These are phyloP conservation scores for Tanaodytes sp. DNA, from an alignment of 2,888 invertebrate species.

Conservation along the genomic window DNA sequence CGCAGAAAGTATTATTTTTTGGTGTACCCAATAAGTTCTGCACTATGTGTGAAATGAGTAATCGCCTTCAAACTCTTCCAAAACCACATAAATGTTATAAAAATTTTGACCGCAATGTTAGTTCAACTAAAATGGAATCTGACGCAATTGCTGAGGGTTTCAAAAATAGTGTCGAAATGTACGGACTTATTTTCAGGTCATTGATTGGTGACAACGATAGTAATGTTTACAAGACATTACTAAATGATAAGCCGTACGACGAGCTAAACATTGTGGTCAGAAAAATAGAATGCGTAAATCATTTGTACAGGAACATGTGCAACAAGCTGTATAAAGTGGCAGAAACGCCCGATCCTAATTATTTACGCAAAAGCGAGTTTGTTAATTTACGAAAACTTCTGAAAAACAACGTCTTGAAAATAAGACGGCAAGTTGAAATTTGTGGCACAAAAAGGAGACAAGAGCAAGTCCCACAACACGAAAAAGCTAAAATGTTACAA, in stretches of 20 bases:
- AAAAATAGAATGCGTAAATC: not conserved
- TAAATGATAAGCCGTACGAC: not conserved
- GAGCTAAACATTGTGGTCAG: not conserved
- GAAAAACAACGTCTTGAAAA: no score
- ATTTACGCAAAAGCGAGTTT: no score
- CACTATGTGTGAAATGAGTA: conserved; percentile 3
- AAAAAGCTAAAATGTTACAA: no score
- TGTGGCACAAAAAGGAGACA: no score
- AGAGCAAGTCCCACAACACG: no score
- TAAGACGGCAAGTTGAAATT: no score
- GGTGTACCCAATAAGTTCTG: conserved; percentile 62
- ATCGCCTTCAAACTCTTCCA: not conserved
- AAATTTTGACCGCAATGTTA: not conserved
- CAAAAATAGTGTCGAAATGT: not conserved
- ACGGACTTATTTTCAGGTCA: not conserved
- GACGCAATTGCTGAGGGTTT: not conserved
- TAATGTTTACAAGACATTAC: not conserved
- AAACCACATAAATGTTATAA: not conserved
- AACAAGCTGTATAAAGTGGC: no score
- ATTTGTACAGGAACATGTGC: not conserved
- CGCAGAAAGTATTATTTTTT: conserved; percentile 18
- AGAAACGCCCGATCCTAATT: no score
- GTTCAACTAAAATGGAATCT: not conserved
- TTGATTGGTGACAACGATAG: not conserved
- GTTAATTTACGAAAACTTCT: no score